phyloP scores from a whole-genome alignment of 2,797 vertebrate species.

The Acipenser transmontanus region DNA sequence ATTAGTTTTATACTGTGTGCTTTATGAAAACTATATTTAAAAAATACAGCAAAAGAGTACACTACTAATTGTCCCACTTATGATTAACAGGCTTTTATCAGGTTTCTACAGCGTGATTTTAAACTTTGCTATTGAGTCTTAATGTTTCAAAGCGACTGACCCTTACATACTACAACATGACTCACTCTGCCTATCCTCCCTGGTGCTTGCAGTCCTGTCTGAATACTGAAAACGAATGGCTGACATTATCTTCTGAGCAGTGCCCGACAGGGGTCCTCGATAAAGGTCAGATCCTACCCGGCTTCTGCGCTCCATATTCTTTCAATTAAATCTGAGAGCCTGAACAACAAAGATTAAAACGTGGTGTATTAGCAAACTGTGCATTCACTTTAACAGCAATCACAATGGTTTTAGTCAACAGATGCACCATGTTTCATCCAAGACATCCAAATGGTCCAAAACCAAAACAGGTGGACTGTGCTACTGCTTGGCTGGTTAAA shows the following conservation, averaged over 20 bases:
- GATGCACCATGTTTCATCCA: too few relatives aligned
- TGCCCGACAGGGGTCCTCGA: conserved; percentile 61
- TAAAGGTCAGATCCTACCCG: conserved; percentile 50
- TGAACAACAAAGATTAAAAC: conserved; percentile 29
- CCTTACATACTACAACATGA: conserved; percentile 16
- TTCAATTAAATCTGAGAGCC: conserved; percentile 32
- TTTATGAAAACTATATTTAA: too few relatives aligned
- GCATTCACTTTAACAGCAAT: not conserved
- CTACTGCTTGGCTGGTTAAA: too few relatives aligned
- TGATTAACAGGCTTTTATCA: too few relatives aligned
- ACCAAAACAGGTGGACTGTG: too few relatives aligned
- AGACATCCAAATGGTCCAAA: too few relatives aligned
- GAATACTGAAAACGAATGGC: conserved; percentile 57
- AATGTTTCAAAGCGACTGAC: too few relatives aligned
- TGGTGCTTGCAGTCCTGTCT: conserved; percentile 35
- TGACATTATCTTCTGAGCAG: conserved; percentile 70
- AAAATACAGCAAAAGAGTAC: too few relatives aligned
- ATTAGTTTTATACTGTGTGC: too few relatives aligned
- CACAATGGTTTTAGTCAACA: not conserved
- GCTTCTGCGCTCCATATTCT: conserved; percentile 58
- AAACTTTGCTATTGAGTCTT: too few relatives aligned
- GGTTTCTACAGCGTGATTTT: too few relatives aligned
- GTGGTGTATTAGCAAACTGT: not conserved
- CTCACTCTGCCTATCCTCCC: conserved; percentile 61
- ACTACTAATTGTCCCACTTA: too few relatives aligned